phyloP scores from a whole-genome alignment of 2,797 vertebrate species.

The Micrastur ruficollis region DNA sequence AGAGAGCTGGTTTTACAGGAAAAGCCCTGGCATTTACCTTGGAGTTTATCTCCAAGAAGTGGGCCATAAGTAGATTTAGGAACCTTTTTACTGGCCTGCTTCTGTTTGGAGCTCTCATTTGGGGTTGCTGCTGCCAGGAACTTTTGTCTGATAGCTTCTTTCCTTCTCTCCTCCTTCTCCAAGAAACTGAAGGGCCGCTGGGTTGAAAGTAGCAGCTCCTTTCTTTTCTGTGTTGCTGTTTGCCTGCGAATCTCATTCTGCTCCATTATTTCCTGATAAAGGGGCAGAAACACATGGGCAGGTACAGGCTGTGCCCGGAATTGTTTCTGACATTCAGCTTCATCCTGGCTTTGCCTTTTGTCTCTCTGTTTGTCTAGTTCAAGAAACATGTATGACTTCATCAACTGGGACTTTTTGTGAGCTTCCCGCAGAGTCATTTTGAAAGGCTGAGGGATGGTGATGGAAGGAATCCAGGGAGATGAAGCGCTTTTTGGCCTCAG shows the following conservation, averaged over 20 bases:
- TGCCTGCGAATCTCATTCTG: slow-evolving; percentile 80
- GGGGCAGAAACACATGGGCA: slow-evolving; percentile 78
- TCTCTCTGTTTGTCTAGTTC: slow-evolving; percentile 68
- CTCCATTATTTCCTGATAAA: slow-evolving; percentile 83
- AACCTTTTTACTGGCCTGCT: slow-evolving; percentile 64
- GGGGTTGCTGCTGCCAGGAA: slow-evolving; percentile 51
- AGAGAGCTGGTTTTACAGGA: not conserved
- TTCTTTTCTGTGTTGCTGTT: slow-evolving; percentile 82
- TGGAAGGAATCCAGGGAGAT: slow-evolving; percentile 64
- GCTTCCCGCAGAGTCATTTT: slow-evolving; percentile 69
- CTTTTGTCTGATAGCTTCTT: slow-evolving; percentile 69
- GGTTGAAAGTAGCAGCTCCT: slow-evolving; percentile 82
- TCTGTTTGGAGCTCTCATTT: slow-evolving; percentile 54
- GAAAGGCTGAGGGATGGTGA: slow-evolving; percentile 75
- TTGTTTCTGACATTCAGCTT: slow-evolving; percentile 88
- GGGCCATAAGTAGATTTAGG: slow-evolving; percentile 75
- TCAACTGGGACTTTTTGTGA: slow-evolving; percentile 65
- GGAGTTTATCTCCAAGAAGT: slow-evolving; percentile 75
- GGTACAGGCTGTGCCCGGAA: slow-evolving; percentile 88
- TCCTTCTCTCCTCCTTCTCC: slow-evolving; percentile 82
- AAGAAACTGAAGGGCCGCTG: slow-evolving; percentile 91
- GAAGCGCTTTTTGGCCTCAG: slow-evolving; percentile 65
- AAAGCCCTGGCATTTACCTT: slow-evolving; percentile 76
- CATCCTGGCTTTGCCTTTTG: slow-evolving; percentile 78
- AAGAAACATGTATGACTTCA: slow-evolving; percentile 64